A percentile compares a stretch with the other conserved stretches of the same genome.
Conservation (phyloP, 2,797 vertebrate genomes). For the Danio choprae region DNA sequence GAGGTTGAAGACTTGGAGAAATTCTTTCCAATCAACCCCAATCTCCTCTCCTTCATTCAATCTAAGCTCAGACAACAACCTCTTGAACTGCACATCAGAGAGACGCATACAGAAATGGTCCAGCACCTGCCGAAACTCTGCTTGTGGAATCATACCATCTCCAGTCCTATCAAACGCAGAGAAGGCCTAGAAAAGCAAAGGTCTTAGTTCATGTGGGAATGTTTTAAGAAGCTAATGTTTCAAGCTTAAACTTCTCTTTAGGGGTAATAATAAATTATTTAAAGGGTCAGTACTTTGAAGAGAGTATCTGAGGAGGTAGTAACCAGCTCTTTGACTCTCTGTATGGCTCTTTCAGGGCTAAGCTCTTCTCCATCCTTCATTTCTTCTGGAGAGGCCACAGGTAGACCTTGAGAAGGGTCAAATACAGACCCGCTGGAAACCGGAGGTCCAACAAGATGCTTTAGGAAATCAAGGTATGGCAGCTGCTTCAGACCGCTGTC, state of each 20-base stretch:
- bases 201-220: too few species aligned
- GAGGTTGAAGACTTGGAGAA: slow-evolving; percentile 67
- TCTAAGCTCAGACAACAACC: slow-evolving; percentile 70
- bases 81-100: slow-evolving; percentile 70
- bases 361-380: slow-evolving; percentile 61
- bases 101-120: slow-evolving; percentile 73
- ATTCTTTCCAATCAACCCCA: slow-evolving; percentile 70
- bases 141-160: slow-evolving; percentile 63
- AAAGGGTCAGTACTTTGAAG: slow-evolving; percentile 64
- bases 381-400: slow-evolving; percentile 36
- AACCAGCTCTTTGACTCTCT: slow-evolving; percentile 68
- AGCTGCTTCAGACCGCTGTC: slow-evolving; percentile 66
- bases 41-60: slow-evolving; percentile 61
- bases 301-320: slow-evolving; percentile 59
- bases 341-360: slow-evolving; percentile 62
- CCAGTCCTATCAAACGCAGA: slow-evolving; percentile 69
- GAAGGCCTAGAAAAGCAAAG: slow-evolving; percentile 66
- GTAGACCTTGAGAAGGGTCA: slow-evolving; percentile 41
- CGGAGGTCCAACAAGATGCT: slow-evolving; percentile 54
- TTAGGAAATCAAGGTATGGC: slow-evolving; percentile 76
- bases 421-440: slow-evolving; percentile 60
- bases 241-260: background rate
- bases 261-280: background rate
- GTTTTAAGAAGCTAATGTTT: too few species aligned
- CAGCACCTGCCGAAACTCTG: slow-evolving; percentile 72